Conservation (phyloP, 2,113 vertebrate species). For the Willisornis vidua region DNA sequence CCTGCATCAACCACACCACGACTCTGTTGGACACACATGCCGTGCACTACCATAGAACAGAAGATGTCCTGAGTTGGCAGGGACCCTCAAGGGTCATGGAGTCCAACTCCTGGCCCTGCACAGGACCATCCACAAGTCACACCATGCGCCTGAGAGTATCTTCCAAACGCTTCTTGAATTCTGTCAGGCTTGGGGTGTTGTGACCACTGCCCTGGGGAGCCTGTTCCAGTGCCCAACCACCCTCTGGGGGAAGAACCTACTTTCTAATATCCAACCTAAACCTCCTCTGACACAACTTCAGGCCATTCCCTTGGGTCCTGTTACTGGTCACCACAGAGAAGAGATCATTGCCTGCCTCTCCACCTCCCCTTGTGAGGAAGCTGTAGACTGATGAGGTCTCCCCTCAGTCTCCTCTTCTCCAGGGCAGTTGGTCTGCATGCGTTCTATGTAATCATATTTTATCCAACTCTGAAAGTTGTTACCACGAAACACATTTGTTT, state of each 20-base stretch:
- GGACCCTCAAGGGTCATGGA: background rate
- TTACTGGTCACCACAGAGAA: background rate
- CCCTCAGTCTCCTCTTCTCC: background rate
- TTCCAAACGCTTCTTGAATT: background rate
- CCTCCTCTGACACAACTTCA: background rate
- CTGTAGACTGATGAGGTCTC: background rate
- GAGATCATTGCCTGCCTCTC: background rate
- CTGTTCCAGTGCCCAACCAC: background rate
- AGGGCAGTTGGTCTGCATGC: background rate
- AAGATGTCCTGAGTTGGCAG: background rate
- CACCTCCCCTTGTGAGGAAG: background rate
- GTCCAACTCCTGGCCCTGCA: background rate
- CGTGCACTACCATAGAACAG: background rate
- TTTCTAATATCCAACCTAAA: background rate
- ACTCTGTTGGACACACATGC: background rate
- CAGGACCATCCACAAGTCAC: background rate
- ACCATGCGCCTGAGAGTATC: accelerated
- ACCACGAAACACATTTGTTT: background rate
- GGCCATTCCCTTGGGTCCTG: background rate
- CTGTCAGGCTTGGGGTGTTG: background rate
- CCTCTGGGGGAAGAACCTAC: background rate
- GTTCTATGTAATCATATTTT: background rate
- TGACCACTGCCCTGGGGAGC: background rate
- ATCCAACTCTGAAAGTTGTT: background rate
- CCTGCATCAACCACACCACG: background rate